Base-by-base conservation (phyloP, 2,797 vertebrate species). In the Sparidentex hasta region DNA sequence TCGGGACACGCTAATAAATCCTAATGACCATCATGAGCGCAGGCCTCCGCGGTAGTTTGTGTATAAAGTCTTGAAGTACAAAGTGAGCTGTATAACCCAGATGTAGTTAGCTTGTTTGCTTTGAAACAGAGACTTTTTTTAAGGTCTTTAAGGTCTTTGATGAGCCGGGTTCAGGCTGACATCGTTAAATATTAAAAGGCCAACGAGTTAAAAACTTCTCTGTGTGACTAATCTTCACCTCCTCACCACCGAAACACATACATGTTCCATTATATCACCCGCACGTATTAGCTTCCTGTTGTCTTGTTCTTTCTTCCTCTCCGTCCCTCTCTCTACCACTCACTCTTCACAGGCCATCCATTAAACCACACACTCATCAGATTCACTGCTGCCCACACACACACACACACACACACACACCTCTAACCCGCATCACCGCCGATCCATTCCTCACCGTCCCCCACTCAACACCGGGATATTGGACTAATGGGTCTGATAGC, bases 401-500 rank as follows among this genome's bases (percentile, higher is more conserved):
- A 64, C 87, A 58, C 80, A 72, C 71, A 72, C 71, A 77, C 69
- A 68, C 68, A 58, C 78, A 70, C 68, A 81, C 70, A 76, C 65
- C 67, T 81, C 80, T 9, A 80, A 76, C 88, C 86, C 57, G n/a
- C 82, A 81, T 81, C 63, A 7, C 50, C 23, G 16, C 59, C 74
- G 65, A 87, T 89, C 79, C 82, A 89, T 91, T 89, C 65, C 85
- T 90, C 89, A 81, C 80, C 77, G 38, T 84, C 90, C 79, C 79
- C 79, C 89, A 80, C 84, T 92, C 90, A 87, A 76, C 91, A 58
- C 72, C 7, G 4, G 78, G 67, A 84, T 85, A 84, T 77, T 71
- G 81, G 78, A 83, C 86, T 92, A 91, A 93, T 90, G 85, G 90
- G 82, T 85, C 78, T 70, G 81, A 90, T 82, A 72, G 84, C 73